Evolutionary conservation across 2,797 vertebrate species (phyloP).

Genomic region (Pipistrellus kuhlii): DNA sequence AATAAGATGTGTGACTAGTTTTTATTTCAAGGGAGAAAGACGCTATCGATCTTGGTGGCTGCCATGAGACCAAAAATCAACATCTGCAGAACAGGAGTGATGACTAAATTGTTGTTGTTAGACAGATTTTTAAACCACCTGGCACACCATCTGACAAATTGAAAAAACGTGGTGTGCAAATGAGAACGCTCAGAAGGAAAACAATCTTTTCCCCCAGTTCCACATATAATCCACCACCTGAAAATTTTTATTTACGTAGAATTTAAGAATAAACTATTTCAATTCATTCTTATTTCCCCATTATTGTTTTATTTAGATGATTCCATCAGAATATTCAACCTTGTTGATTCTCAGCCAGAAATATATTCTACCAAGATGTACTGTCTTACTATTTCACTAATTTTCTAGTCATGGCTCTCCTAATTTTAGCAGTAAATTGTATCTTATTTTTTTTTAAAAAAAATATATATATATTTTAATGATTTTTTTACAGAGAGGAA

Average conservation of each 20-base stretch:
- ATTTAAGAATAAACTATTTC: conserved; percentile 38
- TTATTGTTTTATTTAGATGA: conserved; percentile 34
- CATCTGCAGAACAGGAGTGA: conserved; percentile 45
- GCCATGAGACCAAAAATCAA: conserved; percentile 52
- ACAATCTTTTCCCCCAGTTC: neutral
- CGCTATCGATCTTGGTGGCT: conserved; percentile 19
- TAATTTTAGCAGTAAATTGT: conserved; percentile 37
- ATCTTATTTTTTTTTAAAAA: neutral
- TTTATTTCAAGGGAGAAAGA: conserved; percentile 25
- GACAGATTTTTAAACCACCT: conserved; percentile 60
- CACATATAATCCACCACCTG: neutral
- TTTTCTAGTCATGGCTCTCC: neutral
- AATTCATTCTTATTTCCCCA: neutral
- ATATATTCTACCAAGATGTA: neutral
- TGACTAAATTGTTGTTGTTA: conserved; percentile 25
- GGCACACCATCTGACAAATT: conserved; percentile 50
- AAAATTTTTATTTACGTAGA: neutral
- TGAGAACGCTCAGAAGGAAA: conserved; percentile 36
- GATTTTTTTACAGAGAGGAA: too few relatives aligned
- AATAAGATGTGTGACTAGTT: neutral
- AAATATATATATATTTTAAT: too few relatives aligned
- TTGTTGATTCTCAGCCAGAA: conserved; percentile 17
- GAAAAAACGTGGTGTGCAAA: neutral
- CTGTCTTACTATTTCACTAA: neutral
- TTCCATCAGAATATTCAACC: neutral